A percentile compares a stretch with the other conserved stretches of the same genome.
These are phyloP conservation scores for Loxodonta africana DNA, from an alignment of 2,113 vertebrate genomes.

Conservation along the genomic window DNA sequence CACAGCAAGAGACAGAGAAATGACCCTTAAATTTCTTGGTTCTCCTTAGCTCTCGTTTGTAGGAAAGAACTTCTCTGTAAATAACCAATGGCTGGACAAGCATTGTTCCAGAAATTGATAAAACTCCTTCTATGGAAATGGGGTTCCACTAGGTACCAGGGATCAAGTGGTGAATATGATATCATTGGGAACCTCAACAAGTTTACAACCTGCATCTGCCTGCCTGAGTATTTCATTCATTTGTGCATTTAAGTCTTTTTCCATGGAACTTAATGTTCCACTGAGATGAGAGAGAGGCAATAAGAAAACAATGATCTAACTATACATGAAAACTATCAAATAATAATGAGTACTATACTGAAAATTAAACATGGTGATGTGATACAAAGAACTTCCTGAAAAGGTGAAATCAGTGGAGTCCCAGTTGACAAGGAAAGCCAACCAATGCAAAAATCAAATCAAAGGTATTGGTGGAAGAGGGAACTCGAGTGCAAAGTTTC, in stretches of 20 bases:
- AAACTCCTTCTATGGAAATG: neutral
- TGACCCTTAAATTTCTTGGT: neutral
- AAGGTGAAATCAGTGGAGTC: neutral
- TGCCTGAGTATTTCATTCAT: neutral
- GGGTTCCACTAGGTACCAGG: neutral
- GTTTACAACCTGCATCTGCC: neutral
- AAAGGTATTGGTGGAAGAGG: rapidly evolving
- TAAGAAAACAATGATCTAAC: neutral
- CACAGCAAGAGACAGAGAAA: neutral
- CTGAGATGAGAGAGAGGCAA: neutral
- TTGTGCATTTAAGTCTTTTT: neutral
- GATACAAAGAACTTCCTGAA: neutral
- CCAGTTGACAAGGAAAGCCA: neutral
- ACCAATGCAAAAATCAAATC: neutral
- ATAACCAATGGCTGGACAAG: neutral
- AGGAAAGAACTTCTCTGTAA: neutral
- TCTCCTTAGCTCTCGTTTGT: neutral
- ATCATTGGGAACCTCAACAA: neutral
- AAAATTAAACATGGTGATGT: neutral
- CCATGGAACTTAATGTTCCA: neutral
- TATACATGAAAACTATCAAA: neutral
- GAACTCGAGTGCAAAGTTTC: neutral
- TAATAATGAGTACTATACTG: neutral
- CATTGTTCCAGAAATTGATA: neutral
- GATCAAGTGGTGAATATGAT: neutral